These are phyloP conservation scores for Deroptyus accipitrinus DNA, from an alignment of 2,113 vertebrate genomes.

Conservation along the genomic window DNA sequence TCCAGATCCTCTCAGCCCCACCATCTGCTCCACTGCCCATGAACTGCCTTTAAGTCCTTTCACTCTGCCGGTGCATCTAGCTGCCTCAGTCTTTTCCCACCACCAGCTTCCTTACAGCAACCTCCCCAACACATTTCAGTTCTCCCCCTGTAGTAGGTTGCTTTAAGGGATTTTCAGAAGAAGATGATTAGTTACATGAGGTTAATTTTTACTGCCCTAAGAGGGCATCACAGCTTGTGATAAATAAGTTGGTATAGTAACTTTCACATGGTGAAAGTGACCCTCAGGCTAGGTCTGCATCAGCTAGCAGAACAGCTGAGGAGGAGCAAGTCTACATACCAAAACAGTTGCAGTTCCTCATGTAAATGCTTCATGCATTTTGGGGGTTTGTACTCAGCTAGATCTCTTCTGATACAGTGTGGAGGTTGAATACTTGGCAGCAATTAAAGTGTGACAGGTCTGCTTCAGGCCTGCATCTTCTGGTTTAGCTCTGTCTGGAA, in stretches of 20 bases:
- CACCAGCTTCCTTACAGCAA: neutral
- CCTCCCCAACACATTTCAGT: neutral
- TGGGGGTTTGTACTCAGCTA: neutral
- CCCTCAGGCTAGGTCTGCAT: neutral
- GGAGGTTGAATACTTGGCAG: neutral
- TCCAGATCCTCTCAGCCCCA: neutral
- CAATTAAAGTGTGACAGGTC: neutral
- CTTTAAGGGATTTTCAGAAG: neutral
- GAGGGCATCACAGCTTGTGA: neutral
- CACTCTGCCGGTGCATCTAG: neutral
- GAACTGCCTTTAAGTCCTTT: neutral
- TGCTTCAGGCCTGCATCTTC: neutral
- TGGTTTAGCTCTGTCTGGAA: neutral
- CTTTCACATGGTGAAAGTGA: neutral
- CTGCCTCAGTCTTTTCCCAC: neutral
- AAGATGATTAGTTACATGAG: neutral
- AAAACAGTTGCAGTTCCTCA: neutral
- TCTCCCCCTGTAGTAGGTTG: neutral
- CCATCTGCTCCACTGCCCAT: neutral
- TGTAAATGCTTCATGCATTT: neutral
- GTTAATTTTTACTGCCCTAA: neutral
- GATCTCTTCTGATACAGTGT: neutral
- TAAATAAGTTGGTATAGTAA: neutral
- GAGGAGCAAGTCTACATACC: neutral
- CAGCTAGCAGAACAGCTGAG: neutral